Conservation (phyloP, 2,888 invertebrate species). For the Polymixis lichenea region DNA sequence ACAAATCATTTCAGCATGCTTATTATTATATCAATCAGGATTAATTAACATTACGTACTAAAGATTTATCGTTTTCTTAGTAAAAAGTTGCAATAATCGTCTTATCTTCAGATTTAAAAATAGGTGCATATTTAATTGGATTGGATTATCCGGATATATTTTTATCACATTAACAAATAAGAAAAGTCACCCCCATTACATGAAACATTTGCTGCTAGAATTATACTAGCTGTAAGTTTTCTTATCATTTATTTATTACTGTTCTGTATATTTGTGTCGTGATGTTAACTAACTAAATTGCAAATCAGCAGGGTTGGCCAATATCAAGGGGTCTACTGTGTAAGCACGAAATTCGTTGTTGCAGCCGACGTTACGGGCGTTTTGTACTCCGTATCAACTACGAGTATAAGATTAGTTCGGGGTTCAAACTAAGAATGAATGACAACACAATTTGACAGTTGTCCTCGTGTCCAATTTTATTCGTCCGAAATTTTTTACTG, state of each 20-base stretch:
- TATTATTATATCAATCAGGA: slow-evolving; percentile 32
- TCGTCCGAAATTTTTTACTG: too few relatives aligned
- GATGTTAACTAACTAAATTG: neutral
- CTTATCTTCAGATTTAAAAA: slow-evolving; percentile 42
- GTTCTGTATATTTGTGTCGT: neutral
- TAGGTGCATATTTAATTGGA: slow-evolving; percentile 23
- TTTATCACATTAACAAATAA: slow-evolving; percentile 16
- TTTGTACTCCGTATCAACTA: too few relatives aligned
- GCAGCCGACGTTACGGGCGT: too few relatives aligned
- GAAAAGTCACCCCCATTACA: neutral
- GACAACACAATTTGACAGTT: too few relatives aligned
- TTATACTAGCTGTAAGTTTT: neutral
- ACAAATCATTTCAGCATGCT: neutral
- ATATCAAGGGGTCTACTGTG: neutral
- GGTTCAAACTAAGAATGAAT: too few relatives aligned
- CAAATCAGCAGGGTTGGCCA: neutral
- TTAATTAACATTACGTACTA: slow-evolving; percentile 34
- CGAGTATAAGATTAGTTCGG: too few relatives aligned
- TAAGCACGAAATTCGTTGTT: too few relatives aligned
- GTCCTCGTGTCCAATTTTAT: too few relatives aligned
- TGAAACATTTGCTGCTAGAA: neutral
- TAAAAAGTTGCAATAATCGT: slow-evolving; percentile 34
- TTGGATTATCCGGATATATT: slow-evolving; percentile 25
- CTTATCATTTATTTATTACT: too few relatives aligned
- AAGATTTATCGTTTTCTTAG: slow-evolving; percentile 28